phyloP scores from a whole-genome alignment of 2,888 invertebrate species.

The Lottia scabra region DNA sequence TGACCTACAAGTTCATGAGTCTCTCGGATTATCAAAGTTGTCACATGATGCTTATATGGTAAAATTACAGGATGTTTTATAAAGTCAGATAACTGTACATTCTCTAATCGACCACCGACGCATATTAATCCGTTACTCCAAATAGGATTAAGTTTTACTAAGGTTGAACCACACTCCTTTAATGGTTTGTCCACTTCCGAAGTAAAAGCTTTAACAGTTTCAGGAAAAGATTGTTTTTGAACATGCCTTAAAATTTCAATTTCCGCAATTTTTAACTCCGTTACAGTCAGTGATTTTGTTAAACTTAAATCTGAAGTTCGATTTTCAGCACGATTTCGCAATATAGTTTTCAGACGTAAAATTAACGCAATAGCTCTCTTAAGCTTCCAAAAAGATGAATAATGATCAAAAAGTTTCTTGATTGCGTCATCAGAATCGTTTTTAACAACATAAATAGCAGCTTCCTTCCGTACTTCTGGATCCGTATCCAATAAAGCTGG shows the following conservation, averaged over 20 bases:
- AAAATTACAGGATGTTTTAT: neutral
- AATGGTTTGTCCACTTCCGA: neutral
- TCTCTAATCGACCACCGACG: neutral
- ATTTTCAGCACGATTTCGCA: too few relatives aligned
- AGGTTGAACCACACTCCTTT: neutral
- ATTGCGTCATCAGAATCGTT: neutral
- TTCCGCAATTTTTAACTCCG: neutral
- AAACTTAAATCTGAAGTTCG: too few relatives aligned
- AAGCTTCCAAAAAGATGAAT: neutral
- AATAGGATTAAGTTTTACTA: neutral
- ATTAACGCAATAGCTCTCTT: neutral
- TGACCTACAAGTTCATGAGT: neutral
- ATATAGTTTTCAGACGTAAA: neutral
- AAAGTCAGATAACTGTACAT: neutral
- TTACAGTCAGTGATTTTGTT: neutral
- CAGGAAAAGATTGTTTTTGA: neutral
- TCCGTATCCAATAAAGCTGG: neutral
- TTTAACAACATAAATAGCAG: neutral
- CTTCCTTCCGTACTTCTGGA: neutral
- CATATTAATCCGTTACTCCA: neutral
- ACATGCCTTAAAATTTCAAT: neutral
- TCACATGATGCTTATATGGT: neutral
- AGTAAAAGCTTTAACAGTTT: neutral
- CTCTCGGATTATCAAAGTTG: neutral
- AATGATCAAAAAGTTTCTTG: neutral